Evolutionary conservation across 2,888 invertebrate species (phyloP), one percentile per base, ranked within the genome.

Genomic region (Lumbricus terrestris): DNA sequence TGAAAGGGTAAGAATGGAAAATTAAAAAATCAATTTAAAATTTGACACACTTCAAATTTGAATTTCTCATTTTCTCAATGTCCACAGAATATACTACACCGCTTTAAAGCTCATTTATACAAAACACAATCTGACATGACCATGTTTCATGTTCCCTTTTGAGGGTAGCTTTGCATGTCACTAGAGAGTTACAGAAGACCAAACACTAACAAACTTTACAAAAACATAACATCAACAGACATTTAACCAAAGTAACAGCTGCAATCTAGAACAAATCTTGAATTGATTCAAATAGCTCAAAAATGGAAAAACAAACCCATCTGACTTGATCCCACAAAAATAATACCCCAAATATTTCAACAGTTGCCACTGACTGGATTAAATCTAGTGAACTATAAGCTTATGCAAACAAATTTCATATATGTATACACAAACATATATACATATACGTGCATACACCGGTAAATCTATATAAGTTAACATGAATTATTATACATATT

Each of bases 21-120:
- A n/a, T 6, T 8, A n/a, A 69, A 69, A 69, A 69, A 69, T 69
- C 69, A 8, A 69, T n/a, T 23, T 47, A 47, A 47, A 47, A 47
- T 47, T 69, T 69, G 69, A 69, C 69, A n/a, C n/a, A 11, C 69
- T n/a, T 69, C 69, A n/a, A 69, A 8, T 69, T 69, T 69, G 69
- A 69, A 69, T n/a, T 69, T 69, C 29, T n/a, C n/a, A n/a, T 29
- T 69, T 69, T 69, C 0, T 69, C 69, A n/a, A 54, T 42, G 42
- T 42, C 16, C 42, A 29, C 13, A 23, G 29, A 23, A 69, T n/a
- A 69, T n/a, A 29, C 8, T 3, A n/a, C 8, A 69, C 69, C 29
- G 69, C n/a, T 69, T n/a, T 69, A 69, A 69, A 69, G 69, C 69
- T 69, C 69, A 69, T 69, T 69, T 69, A 69, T 69, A n/a, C 69